phyloP scores from a whole-genome alignment of 2,888 invertebrate genomes.

The Luffia ferchaultella region DNA sequence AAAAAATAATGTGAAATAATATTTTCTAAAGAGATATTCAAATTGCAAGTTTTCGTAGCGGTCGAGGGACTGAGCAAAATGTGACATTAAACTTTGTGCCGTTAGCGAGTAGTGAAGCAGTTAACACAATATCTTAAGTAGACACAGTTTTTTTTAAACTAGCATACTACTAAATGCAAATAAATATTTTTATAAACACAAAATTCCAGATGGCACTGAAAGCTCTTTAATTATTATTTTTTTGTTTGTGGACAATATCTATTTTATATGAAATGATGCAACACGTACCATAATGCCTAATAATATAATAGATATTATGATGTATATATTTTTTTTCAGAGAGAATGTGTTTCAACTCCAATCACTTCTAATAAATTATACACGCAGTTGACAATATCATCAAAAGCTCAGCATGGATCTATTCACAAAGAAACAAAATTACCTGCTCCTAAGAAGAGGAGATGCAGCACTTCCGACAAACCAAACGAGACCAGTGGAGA shows the following conservation, averaged over 20 bases:
- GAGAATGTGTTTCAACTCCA: constrained; percentile 41
- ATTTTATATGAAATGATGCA: background rate
- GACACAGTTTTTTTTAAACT: no score
- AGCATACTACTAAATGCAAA: no score
- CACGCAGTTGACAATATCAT: constrained; percentile 53
- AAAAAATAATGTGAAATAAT: no score
- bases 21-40: no score
- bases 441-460: constrained; percentile 48
- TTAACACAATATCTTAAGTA: no score
- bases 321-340: constrained; percentile 37
- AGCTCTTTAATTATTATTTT: no score
- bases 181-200: no score
- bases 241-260: background rate
- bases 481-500: constrained; percentile 45
- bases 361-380: constrained; percentile 52
- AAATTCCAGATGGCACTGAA: no score
- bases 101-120: no score
- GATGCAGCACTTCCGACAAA: constrained; percentile 57
- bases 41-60: no score
- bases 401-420: constrained; percentile 36
- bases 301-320: background rate
- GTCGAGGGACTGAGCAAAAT: no score
- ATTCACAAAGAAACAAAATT: constrained; percentile 44
- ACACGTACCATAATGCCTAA: background rate
- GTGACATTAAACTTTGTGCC: no score